Base-by-base conservation (phyloP, 2,888 invertebrate species). In the Atherix ibis region DNA sequence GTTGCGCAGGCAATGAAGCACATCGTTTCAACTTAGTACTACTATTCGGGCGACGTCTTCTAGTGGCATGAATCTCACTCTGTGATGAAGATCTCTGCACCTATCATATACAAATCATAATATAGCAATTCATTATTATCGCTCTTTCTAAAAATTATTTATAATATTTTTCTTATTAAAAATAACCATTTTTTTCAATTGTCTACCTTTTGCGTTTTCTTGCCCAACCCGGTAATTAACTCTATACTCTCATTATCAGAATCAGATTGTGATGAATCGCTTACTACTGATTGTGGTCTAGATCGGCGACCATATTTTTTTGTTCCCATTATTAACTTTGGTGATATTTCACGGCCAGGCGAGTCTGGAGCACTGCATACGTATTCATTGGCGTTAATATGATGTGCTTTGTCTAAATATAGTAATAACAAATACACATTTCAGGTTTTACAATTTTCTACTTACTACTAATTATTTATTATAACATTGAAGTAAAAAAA, bases 301-400 rank as follows among this genome's bases (percentile, higher is more conserved):
- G 78, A 77, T 30, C 79, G 65, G 1, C 81, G 65, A 1, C 80
- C 81, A 58, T 81, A 81, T 52, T 78, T 78, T 51, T 81, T 81
- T 16, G 74, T 68, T 2, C 80, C 80, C 47, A 74, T 73, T 1
- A 78, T 70, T 43, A 73, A 71, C 50, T 76, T 77, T 4, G 80
- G 80, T 2, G 73, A 76, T 9, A 77, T 72, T 58, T 79, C 80
- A 25, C 77, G 66, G 42, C 73, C 76, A 0, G 76, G 73, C 5
- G 70, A 69, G 32, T 58, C 57, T 18, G 47, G 47, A 41, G 70
- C 70, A 45, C 49, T 50, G 18, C 56, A 50, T 6, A 46, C 36
- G 18, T 44, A 48, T 5, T 33, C 35, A 26, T 37, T 49, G 40
- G 56, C 52, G 10, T 39, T 45, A 14, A 59, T 51, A 24, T 54